phyloP scores from a whole-genome alignment of 2,888 invertebrate genomes.

The Catocala fraxini region DNA sequence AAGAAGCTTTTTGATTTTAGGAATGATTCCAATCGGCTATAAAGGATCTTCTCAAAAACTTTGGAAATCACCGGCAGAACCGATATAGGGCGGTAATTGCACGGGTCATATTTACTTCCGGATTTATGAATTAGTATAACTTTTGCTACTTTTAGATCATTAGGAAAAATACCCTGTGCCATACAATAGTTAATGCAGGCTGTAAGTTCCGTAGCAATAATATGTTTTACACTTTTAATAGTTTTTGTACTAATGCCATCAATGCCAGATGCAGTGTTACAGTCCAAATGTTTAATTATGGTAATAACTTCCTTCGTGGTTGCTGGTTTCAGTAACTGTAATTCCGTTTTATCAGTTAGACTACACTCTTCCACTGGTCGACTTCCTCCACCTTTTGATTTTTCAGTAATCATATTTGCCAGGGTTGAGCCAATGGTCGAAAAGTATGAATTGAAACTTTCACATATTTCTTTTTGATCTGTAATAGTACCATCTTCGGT shows the following conservation, averaged over 20 bases:
- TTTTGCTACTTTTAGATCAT: constrained; percentile 10
- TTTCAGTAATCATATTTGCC: constrained; percentile 8
- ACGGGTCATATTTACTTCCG: constrained; percentile 6
- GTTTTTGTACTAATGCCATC: constrained; percentile 11
- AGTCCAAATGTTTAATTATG: constrained; percentile 2
- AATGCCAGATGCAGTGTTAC: constrained; percentile 2
- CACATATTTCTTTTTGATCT: constrained; percentile 10
- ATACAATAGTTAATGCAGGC: constrained; percentile 10
- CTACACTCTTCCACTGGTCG: background rate
- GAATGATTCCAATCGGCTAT: constrained; percentile 2
- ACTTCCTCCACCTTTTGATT: background rate
- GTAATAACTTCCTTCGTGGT: constrained; percentile 3
- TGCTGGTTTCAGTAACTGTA: constrained; percentile 7
- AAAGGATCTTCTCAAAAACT: too few species aligned
- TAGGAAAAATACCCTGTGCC: constrained; percentile 7
- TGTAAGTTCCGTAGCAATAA: background rate
- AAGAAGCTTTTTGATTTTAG: background rate
- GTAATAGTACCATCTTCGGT: constrained; percentile 7
- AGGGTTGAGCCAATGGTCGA: constrained; percentile 7
- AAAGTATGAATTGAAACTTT: constrained; percentile 6
- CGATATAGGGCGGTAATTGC: constrained; percentile 8
- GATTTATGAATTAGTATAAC: constrained; percentile 14
- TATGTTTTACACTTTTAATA: constrained; percentile 4
- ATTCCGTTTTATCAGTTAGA: background rate
- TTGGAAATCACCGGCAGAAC: background rate